Conservation (phyloP, 2,888 invertebrate genomes). For the Asteroscopus sphinx region DNA sequence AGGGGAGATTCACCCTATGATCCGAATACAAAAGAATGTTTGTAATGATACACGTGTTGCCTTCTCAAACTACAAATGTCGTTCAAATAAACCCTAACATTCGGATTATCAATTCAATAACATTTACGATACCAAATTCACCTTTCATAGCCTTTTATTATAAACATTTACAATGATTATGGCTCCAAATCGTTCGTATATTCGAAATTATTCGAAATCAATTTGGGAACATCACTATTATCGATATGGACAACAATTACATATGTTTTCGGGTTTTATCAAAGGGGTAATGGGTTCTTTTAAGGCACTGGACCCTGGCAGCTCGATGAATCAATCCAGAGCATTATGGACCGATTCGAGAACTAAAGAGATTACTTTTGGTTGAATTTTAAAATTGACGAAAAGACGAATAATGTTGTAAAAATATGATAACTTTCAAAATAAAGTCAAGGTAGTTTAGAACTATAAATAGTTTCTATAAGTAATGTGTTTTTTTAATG, state of each 20-base stretch:
- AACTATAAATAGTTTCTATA: no score
- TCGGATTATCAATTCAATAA: slow-evolving; percentile 43
- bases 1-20: slow-evolving; percentile 41
- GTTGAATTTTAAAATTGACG: neutral
- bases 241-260: slow-evolving; percentile 44
- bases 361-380: neutral
- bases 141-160: slow-evolving; percentile 27
- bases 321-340: neutral
- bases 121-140: slow-evolving; percentile 45
- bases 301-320: neutral
- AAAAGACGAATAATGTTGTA: neutral
- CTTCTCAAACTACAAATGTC: slow-evolving; percentile 17
- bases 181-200: slow-evolving; percentile 29
- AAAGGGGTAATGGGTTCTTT: slow-evolving; percentile 43
- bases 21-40: slow-evolving; percentile 39
- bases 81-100: slow-evolving; percentile 34
- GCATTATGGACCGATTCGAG: neutral
- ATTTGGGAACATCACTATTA: slow-evolving; percentile 55
- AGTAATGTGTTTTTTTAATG: no score
- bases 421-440: no score
- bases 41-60: slow-evolving; percentile 47
- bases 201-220: slow-evolving; percentile 47
- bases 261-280: slow-evolving; percentile 39
- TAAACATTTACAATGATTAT: slow-evolving; percentile 39
- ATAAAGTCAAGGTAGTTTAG: no score